These are phyloP conservation scores for Gallinago jamesoni DNA, from an alignment of 2,113 vertebrate species.

Conservation along the genomic window DNA sequence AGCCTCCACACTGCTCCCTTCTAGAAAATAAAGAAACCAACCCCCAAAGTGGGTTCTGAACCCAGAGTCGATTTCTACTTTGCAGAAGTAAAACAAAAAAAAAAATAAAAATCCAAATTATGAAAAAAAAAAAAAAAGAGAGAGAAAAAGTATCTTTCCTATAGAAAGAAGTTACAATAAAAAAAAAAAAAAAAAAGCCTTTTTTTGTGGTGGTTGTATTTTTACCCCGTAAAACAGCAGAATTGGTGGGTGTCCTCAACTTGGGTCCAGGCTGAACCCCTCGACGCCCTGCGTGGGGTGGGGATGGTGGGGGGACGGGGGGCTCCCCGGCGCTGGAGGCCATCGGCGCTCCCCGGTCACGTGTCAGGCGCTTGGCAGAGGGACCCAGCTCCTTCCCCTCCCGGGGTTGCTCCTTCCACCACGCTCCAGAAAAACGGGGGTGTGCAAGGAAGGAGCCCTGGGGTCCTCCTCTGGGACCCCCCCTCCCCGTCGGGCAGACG, in stretches of 20 bases:
- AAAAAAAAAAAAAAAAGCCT: accelerated
- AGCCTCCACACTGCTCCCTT: not conserved
- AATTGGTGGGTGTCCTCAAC: accelerated
- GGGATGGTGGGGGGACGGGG: not conserved
- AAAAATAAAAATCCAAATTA: not conserved
- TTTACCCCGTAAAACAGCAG: not conserved
- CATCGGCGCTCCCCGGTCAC: slow-evolving; percentile 9
- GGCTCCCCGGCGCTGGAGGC: not conserved
- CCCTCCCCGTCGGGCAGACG: accelerated
- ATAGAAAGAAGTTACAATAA: not conserved
- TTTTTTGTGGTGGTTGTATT: not conserved
- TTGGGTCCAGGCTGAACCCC: accelerated
- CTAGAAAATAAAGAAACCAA: not conserved
- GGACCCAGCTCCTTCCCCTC: not conserved
- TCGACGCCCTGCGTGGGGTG: accelerated
- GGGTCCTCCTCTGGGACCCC: accelerated
- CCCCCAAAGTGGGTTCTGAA: not conserved
- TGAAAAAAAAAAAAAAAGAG: not conserved
- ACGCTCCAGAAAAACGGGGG: accelerated
- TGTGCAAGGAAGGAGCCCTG: not conserved
- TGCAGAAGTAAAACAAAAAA: not conserved
- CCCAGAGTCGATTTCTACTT: not conserved
- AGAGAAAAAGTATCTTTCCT: not conserved
- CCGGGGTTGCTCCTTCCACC: not conserved
- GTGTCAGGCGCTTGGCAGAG: not conserved